These are phyloP conservation scores for Hypotaenidia okinawae DNA, from an alignment of 2,797 vertebrate species.

Conservation along the genomic window DNA sequence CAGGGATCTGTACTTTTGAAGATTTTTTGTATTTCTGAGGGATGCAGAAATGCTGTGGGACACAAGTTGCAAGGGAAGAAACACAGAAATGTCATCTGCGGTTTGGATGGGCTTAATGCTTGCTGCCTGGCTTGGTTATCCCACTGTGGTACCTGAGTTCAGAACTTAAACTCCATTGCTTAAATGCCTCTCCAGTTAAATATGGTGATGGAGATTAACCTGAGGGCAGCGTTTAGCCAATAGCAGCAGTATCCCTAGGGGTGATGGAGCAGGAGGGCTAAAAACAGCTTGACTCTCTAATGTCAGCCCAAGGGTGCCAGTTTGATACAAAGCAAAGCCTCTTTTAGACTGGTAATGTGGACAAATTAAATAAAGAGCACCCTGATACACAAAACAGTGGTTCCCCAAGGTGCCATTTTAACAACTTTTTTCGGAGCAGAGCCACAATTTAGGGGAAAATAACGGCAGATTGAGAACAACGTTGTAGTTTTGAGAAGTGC, in stretches of 20 bases:
- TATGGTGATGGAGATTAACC: not conserved
- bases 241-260: not conserved
- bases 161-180: not conserved
- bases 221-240: not conserved
- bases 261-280: not conserved
- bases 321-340: conserved; percentile 2
- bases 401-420: not conserved
- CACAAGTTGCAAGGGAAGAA: not conserved
- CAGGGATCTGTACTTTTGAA: not conserved
- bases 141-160: not conserved
- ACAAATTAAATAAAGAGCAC: not conserved
- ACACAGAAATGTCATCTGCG: not conserved
- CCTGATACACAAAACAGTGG: not conserved
- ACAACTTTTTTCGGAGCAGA: conserved; percentile 45
- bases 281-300: not conserved
- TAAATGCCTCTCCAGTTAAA: not conserved
- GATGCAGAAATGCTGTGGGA: not conserved
- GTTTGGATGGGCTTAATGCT: not conserved
- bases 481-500: conserved; percentile 26
- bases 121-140: not conserved
- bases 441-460: conserved; percentile 51
- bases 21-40: not conserved
- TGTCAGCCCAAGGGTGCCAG: not conserved
- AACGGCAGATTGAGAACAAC: not conserved
- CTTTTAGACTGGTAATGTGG: not conserved